These are phyloP conservation scores for Julus scanicus DNA, from an alignment of 2,888 invertebrate genomes.

Conservation along the genomic window DNA sequence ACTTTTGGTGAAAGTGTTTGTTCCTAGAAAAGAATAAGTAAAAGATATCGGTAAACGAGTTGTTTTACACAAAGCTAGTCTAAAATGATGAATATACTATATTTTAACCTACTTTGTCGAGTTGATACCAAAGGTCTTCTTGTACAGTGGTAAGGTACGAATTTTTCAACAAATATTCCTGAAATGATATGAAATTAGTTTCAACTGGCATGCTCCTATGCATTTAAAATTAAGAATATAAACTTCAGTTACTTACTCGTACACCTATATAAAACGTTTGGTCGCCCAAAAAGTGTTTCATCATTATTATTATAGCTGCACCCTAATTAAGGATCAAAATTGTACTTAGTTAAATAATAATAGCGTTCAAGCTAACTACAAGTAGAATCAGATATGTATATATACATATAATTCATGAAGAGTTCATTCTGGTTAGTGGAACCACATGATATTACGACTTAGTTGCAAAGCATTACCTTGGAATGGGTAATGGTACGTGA, in stretches of 20 bases:
- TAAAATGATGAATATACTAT: background rate
- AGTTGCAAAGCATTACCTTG: background rate
- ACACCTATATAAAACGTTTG: background rate
- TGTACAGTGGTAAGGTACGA: slow-evolving; percentile 81
- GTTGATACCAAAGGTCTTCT: slow-evolving; percentile 81
- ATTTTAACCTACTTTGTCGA: slow-evolving; percentile 68
- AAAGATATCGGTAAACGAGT: background rate
- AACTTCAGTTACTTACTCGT: background rate
- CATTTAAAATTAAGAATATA: background rate
- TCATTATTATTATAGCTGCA: background rate
- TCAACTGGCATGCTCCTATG: background rate
- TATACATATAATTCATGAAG: too few species aligned
- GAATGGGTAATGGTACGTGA: background rate
- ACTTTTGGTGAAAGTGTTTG: background rate
- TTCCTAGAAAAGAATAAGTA: background rate
- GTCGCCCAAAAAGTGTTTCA: background rate
- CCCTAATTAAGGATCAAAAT: background rate
- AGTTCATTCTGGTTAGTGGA: too few species aligned
- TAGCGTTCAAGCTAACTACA: too few species aligned
- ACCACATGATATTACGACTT: too few species aligned
- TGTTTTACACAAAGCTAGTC: background rate
- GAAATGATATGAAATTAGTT: background rate
- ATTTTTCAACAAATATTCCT: slow-evolving; percentile 60
- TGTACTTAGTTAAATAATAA: background rate
- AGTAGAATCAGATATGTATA: background rate